A percentile compares a stretch with the other conserved stretches of the same genome.
phyloP scores from a whole-genome alignment of 1,140 invertebrate genomes.

The Drosophila leontia region DNA sequence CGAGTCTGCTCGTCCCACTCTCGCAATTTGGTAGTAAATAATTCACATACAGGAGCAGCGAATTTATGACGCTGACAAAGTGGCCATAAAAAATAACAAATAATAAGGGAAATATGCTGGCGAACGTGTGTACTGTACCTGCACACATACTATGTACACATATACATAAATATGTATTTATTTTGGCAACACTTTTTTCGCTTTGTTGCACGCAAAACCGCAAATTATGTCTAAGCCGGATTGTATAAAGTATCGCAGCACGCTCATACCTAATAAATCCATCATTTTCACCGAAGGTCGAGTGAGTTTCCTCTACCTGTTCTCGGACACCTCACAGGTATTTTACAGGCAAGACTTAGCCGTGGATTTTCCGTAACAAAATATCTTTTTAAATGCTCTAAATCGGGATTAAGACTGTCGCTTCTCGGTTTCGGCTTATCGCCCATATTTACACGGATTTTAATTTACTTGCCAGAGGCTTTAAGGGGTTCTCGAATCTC shows the following conservation, averaged over 20 bases:
- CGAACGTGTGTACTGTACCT: conserved; percentile 25
- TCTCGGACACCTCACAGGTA: conserved; percentile 16
- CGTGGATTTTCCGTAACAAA: conserved; percentile 10
- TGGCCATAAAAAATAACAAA: conserved; percentile 80
- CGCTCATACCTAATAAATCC: conserved; percentile 72
- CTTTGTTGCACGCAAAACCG: conserved; percentile 56
- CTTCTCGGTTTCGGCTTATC: conserved; percentile 31
- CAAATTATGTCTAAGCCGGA: conserved; percentile 68
- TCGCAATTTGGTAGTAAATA: conserved; percentile 72
- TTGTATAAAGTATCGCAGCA: conserved; percentile 46
- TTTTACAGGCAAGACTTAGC: conserved; percentile 8
- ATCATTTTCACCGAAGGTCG: conserved; percentile 57
- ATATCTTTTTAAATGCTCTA: conserved; percentile 29
- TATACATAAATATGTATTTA: conserved; percentile 50
- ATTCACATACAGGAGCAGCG: conserved; percentile 71
- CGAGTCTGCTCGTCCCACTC: conserved; percentile 39
- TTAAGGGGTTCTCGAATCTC: conserved; percentile 13
- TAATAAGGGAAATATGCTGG: conserved; percentile 54
- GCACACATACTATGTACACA: background rate
- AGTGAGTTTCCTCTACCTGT: conserved; percentile 36
- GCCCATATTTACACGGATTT: conserved; percentile 63
- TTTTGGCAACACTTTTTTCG: conserved; percentile 59
- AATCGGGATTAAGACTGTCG: conserved; percentile 41
- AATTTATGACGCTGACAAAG: conserved; percentile 83
- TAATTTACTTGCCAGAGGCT: conserved; percentile 52